Evolutionary conservation across 2,113 vertebrate species (phyloP), one percentile per base, ranked within the genome.

Genomic region (Onychostruthus taczanowskii): DNA sequence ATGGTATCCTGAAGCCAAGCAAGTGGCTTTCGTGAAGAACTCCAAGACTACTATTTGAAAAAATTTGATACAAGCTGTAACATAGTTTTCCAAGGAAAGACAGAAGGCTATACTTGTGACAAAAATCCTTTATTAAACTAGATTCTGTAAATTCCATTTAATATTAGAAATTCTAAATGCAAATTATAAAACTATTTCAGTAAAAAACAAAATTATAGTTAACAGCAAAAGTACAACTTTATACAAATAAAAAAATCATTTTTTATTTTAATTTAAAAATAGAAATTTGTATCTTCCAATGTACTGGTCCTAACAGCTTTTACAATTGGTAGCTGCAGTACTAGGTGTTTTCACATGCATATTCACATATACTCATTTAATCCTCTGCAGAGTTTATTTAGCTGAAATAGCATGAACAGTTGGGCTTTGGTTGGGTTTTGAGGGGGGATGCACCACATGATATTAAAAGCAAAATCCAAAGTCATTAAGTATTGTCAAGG

Each of bases 81-180:
- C 1, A 11, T 4, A 63, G 33, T 69, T 72, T 88, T 69, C 20
- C 89, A 95, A 97, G 55, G 68, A 97, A 97, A 74, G 70, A 96
- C 69, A 96, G 95, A 85, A 93, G 89, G 84, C 95, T 89, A 70
- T 22, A 56, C 53, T 79, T 96, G 89, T 97, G 90, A 80, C 87
- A 96, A 93, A 97, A 97, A 87, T 95, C 87, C 84, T 98, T 98
- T 98, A 98, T 98, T 98, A 97, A 98, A 97, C 93, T 98, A 97
- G 82, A 90, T 92, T 94, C 95, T 94, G 76, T 93, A 97, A 97
- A 97, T 94, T 89, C 72, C 17, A 93, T 75, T 97, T 96, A 90
- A 97, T 84, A 94, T 98, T 97, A 97, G 89, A 98, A 98, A 98
- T 92, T 96, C 79, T 94, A 96, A 97, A 97, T 93, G 93, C 95